Base-by-base conservation (phyloP, 2,888 invertebrate species). In the Harpagoxenus sublaevis region DNA sequence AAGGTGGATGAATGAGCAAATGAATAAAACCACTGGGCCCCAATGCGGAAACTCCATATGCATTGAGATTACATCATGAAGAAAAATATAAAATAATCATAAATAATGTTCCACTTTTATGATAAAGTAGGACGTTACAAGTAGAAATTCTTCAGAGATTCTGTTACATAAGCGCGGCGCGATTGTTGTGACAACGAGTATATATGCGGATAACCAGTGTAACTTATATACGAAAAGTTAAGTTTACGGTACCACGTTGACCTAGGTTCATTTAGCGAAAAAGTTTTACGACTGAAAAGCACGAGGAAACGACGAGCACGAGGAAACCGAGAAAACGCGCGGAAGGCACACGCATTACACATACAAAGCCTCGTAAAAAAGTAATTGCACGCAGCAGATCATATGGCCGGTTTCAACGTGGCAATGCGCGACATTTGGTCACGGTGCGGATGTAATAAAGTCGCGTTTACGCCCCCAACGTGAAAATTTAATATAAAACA, bases 371-470 rank as follows among this genome's bases (percentile, higher is more conserved):
- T 84, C 86, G 81, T 84, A 75, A 66, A 89, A 89, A 89, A 84
- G 88, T 89, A 88, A 89, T 89, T 87, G 88, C 85, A 65, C 78
- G 85, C 86, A 88, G 85, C 88, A 87, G 89, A 89, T 89, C 89
- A 88, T 88, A 88, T 65, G 83, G 83, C 55, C 65, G 65, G 87
- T 85, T 89, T 89, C 84, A 85, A 77, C 84, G 78, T 75, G 73
- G 78, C 86, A 83, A 84, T 77, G 75, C 68, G 68, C 63, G 85
- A 86, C 85, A 79, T 87, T 89, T 84, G 85, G 78, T 83, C 89
- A 74, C 48, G 51, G 84, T 81, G 68, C 83, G 68, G 65, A 81
- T 74, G 88, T 83, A 89, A 87, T 89, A 89, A 89, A 89, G 84
- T 83, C 70, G 82, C 86, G 83, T 88, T 83, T 78, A 86, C 84